These are phyloP conservation scores for Amphiduros pacificus DNA, from an alignment of 2,888 invertebrate genomes.

Conservation along the genomic window DNA sequence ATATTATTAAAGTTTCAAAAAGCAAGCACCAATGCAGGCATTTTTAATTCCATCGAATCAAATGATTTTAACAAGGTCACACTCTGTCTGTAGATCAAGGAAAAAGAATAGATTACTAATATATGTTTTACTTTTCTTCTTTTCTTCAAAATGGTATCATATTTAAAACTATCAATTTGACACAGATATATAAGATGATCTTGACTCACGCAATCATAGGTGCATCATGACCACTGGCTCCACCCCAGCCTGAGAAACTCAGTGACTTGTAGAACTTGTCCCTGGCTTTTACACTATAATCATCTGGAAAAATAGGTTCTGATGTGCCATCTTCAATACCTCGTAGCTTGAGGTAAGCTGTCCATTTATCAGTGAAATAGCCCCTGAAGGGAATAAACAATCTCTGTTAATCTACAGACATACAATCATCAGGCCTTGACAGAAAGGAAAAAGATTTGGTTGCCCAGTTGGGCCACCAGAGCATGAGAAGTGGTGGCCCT, in stretches of 20 bases:
- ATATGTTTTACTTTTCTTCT: too few relatives aligned
- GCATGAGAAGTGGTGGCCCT: too few relatives aligned
- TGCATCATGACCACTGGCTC: conserved; percentile 57
- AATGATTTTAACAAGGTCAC: too few relatives aligned
- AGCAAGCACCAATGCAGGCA: not conserved
- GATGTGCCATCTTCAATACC: conserved; percentile 37
- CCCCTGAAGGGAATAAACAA: conserved; percentile 30
- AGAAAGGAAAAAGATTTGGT: too few relatives aligned
- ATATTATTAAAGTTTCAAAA: too few relatives aligned
- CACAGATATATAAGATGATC: not conserved
- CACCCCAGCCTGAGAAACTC: conserved; percentile 54
- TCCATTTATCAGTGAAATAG: conserved; percentile 48
- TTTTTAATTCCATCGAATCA: not conserved
- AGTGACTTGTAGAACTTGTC: conserved; percentile 48
- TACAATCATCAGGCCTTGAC: too few relatives aligned
- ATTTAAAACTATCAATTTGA: too few relatives aligned
- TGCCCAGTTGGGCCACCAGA: too few relatives aligned
- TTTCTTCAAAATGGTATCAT: too few relatives aligned
- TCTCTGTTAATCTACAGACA: too few relatives aligned
- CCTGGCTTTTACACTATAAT: conserved; percentile 44
- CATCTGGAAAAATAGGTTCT: conserved; percentile 42
- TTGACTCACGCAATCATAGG: conserved; percentile 52
- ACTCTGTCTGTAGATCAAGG: too few relatives aligned
- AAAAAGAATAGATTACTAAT: too few relatives aligned
- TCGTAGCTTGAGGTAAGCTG: conserved; percentile 40